These are phyloP conservation scores for Diorhabda elongata DNA, from an alignment of 1,140 invertebrate species.

Conservation along the genomic window DNA sequence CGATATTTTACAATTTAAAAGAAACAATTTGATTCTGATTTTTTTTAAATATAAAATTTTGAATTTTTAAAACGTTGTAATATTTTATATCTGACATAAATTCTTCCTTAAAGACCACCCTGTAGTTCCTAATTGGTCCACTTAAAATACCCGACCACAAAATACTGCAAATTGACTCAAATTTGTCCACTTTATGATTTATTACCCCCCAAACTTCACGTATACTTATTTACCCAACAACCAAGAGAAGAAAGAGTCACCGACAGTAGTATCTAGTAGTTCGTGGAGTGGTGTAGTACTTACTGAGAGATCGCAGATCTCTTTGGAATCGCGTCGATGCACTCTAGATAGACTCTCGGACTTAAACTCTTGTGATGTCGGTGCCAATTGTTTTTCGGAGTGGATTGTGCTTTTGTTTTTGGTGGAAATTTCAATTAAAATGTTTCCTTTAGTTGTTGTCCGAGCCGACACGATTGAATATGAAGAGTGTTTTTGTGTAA, in stretches of 20 bases:
- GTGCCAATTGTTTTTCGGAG: neutral
- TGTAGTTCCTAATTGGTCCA: slow-evolving; percentile 1
- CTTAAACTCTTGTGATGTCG: neutral
- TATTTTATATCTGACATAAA: too few relatives aligned
- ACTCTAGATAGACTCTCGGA: neutral
- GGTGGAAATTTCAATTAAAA: neutral
- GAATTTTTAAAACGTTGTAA: too few relatives aligned
- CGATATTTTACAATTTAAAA: too few relatives aligned
- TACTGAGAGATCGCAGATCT: neutral
- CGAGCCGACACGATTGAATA: too few relatives aligned
- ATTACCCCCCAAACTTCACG: neutral
- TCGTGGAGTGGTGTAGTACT: neutral
- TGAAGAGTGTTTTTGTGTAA: neutral
- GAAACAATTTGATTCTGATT: too few relatives aligned
- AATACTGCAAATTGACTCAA: slow-evolving; percentile 1
- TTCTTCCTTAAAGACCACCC: neutral
- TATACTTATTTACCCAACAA: neutral
- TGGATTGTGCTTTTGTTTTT: neutral
- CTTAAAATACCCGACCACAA: neutral
- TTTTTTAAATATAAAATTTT: too few relatives aligned
- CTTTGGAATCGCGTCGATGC: neutral
- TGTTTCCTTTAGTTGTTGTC: neutral
- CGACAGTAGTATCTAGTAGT: neutral
- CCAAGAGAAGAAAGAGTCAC: too few relatives aligned
- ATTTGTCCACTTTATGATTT: slow-evolving; percentile 1